Base-by-base conservation (phyloP, 2,888 invertebrate genomes). In the Acanthosepion esculentum region DNA sequence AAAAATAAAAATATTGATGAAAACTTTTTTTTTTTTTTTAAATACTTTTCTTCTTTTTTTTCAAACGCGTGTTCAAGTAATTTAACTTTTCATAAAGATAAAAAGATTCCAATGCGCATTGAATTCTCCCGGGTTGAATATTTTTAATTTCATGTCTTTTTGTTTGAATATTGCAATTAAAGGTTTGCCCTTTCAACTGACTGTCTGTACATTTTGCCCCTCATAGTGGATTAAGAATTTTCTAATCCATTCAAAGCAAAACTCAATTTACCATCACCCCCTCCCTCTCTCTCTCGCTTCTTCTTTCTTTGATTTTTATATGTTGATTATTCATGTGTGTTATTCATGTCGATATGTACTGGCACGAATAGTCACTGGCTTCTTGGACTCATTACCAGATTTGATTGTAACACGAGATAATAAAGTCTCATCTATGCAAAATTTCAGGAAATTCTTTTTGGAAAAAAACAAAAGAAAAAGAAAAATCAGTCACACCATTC, bases 191-290 rank as follows among this genome's bases (percentile, higher is more conserved):
- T 78, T 78, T 78, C 8, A 78, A 29, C 15, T 78, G 78, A 78
- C 29, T 78, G n/a, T 78, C n/a, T 78, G 78, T 78, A 78, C 78
- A n/a, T 78, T n/a, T 78, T 78, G 29, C 29, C 78, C 78, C 78
- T 78, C n/a, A n/a, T 18, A 15, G n/a, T 78, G 29, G 78, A 78
- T 78, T n/a, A 78, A 78, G n/a, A 78, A 78, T n/a, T 78, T 78
- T 78, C n/a, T n/a, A 78, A 78, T 78, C 78, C 78, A 78, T 78
- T 78, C 78, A 78, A 78, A 78, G 18, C n/a, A 78, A 78, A 78
- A 78, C 10, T 78, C 78, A 78, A 78, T n/a, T 78, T 78, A 23
- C 23, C 59, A 50, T 50, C 50, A 50, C 59, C 8, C 12, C 12
- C 12, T 18, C n/a, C 10, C 78, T 29, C n/a, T 10, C 29, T n/a